Percentiles rank a stretch among this genome's conserved stretches.
phyloP scores from a whole-genome alignment of 2,113 vertebrate species.

The Rhinoderma darwinii region DNA sequence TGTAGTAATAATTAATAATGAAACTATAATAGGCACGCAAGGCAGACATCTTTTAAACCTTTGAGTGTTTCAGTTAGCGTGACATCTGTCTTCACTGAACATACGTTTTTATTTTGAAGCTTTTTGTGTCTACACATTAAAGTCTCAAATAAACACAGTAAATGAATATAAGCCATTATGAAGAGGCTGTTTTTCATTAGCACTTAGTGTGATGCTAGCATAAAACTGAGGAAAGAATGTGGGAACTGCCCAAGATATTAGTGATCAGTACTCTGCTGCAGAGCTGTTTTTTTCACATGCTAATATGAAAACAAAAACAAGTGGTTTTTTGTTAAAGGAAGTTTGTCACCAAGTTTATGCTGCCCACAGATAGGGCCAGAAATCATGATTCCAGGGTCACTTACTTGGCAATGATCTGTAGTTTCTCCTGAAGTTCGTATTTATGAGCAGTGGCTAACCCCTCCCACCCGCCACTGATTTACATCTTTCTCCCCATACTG shows the following conservation, averaged over 20 bases:
- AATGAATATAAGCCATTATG: conserved; percentile 31
- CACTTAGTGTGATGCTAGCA: conserved; percentile 1
- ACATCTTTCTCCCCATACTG: too few relatives aligned
- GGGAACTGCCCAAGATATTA: conserved; percentile 30
- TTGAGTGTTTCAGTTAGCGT: conserved; percentile 4
- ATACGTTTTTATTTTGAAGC: conserved; percentile 26
- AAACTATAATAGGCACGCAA: not conserved
- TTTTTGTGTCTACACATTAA: conserved; percentile 37
- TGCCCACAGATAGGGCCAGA: too few relatives aligned
- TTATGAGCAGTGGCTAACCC: too few relatives aligned
- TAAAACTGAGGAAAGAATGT: conserved; percentile 36
- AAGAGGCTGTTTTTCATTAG: conserved; percentile 39
- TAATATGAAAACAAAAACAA: not conserved
- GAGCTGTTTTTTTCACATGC: not conserved
- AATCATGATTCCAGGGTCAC: too few relatives aligned
- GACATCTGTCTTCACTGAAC: conserved; percentile 23
- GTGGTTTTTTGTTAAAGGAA: not conserved
- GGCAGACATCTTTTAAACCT: conserved; percentile 26
- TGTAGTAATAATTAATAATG: conserved; percentile 3
- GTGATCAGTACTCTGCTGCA: not conserved
- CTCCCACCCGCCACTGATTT: too few relatives aligned
- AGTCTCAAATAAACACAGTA: conserved; percentile 13
- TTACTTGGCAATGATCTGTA: too few relatives aligned
- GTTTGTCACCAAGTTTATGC: too few relatives aligned
- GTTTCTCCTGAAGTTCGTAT: too few relatives aligned